Evolutionary conservation across 2,113 vertebrate genomes (phyloP), one percentile per base, ranked within the genome.

Genomic region (Myotis brandtii): DNA sequence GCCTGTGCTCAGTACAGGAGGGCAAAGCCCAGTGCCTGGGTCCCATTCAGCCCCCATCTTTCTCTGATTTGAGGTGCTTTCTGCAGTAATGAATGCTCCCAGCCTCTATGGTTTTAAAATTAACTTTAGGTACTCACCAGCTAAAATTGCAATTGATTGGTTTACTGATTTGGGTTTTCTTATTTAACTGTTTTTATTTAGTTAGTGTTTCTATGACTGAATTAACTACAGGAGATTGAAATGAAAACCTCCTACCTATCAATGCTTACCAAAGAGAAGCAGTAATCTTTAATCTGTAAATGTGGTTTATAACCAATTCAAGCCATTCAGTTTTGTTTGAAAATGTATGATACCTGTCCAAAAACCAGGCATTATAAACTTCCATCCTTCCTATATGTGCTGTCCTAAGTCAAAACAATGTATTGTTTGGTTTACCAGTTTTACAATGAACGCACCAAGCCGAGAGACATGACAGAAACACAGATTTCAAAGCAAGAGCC

Each of bases 401-500:
- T 40, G 8, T 76, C 72, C 37, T 86, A 4, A 32, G 10, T 87
- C 32, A 96, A 95, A 96, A 86, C 23, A 90, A 79, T 37, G 84
- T 0, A 48, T 23, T 6, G 52, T n/a, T 80, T 90, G 54, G 76
- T 72, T 87, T 77, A 83, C 18, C 76, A 87, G 76, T 82, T 95
- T 56, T 77, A 20, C 89, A 93, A 93, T 54, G 56, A 66, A 88
- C 62, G 66, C 40, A 91, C 64, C 67, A n/a, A 93, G 52, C 34
- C 70, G 89, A 40, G 48, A 89, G 79, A 82, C 2, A 11, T 10
- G 5, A 32, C 86, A 89, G 14, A 89, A 83, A 79, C 32, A 50
- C 72, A 67, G 14, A 92, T 82, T 83, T 95, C 83, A 93, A 80
- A 48, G 64, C 50, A 84, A 67, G 25, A 77, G 52, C 30, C 34